phyloP scores from a whole-genome alignment of 2,888 invertebrate genomes.

The Heliconius sara region DNA sequence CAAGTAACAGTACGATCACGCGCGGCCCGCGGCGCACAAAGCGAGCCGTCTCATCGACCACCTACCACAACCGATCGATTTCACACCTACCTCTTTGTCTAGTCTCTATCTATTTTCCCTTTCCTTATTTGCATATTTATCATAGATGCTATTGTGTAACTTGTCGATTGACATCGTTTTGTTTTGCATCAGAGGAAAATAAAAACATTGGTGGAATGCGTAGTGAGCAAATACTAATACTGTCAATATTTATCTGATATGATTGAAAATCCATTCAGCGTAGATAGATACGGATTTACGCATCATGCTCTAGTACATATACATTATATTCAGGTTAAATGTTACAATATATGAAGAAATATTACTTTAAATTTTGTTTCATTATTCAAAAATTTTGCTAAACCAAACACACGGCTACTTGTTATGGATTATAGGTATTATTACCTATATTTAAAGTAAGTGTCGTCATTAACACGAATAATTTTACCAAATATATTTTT shows the following conservation, averaged over 20 bases:
- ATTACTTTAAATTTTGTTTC: not conserved
- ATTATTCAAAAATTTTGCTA: not conserved
- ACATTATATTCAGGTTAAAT: not conserved
- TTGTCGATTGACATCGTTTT: slow-evolving; percentile 51
- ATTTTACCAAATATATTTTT: too few relatives aligned
- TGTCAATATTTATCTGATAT: slow-evolving; percentile 25
- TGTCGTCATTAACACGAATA: not conserved
- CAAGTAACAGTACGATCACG: slow-evolving; percentile 68
- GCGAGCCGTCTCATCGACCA: slow-evolving; percentile 61
- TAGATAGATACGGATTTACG: not conserved
- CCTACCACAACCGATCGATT: slow-evolving; percentile 71
- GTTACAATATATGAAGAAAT: not conserved
- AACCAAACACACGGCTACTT: not conserved
- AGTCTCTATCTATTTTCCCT: slow-evolving; percentile 66
- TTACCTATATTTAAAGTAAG: not conserved
- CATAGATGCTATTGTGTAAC: slow-evolving; percentile 51
- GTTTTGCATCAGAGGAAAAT: slow-evolving; percentile 39
- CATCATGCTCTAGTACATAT: not conserved
- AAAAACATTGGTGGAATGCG: slow-evolving; percentile 1
- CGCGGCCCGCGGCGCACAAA: slow-evolving; percentile 59
- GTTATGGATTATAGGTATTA: not conserved
- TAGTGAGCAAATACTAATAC: slow-evolving; percentile 30
- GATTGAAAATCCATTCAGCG: not conserved
- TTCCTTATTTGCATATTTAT: slow-evolving; percentile 68
- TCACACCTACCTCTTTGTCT: slow-evolving; percentile 65